phyloP scores from a whole-genome alignment of 2,113 vertebrate species.

The Silurus meridionalis region DNA sequence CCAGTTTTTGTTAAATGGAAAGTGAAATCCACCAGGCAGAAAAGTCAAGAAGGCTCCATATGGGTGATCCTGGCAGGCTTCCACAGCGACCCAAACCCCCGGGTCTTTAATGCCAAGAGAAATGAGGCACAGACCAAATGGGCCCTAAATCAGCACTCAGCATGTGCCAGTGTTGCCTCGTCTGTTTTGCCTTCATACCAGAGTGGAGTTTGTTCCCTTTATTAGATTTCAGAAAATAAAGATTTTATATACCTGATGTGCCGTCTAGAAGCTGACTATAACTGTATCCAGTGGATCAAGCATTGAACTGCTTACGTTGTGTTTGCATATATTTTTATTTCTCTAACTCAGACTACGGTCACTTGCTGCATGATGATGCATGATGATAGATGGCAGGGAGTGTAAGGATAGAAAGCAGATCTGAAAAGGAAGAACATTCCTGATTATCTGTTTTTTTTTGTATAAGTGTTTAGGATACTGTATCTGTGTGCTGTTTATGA shows the following conservation, averaged over 20 bases:
- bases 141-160: conserved; percentile 23
- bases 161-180: neutral
- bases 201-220: neutral
- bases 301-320: neutral
- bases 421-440: too few species aligned
- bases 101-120: conserved; percentile 52
- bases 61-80: conserved; percentile 57
- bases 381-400: too few species aligned
- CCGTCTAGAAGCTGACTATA: neutral
- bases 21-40: conserved; percentile 44
- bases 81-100: conserved; percentile 51
- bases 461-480: neutral
- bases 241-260: neutral
- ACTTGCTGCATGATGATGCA: neutral
- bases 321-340: neutral
- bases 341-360: conserved; percentile 47
- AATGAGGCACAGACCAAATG: conserved; percentile 40
- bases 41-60: conserved; percentile 55
- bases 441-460: too few species aligned
- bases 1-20: neutral
- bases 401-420: too few species aligned
- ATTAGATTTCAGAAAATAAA: neutral
- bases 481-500: conserved; percentile 1
- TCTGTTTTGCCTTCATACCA: neutral
- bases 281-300: neutral